Base-by-base conservation (phyloP, 1,140 invertebrate species). In the Arion vulgaris region DNA sequence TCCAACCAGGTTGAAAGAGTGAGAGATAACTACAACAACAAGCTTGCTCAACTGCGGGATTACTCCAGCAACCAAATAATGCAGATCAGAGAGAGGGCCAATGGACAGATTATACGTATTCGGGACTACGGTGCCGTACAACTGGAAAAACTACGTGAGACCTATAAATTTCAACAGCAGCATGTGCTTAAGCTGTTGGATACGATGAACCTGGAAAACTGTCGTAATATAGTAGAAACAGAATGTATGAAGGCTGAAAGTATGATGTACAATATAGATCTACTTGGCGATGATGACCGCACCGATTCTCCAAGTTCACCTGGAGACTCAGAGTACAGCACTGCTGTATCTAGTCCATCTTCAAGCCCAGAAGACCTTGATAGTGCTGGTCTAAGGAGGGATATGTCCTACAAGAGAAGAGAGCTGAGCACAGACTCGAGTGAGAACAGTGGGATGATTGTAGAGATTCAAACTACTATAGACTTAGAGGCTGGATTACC, bases 151-250 rank as follows among this genome's bases (percentile, higher is more conserved):
- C 93, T 98, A 5, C 94, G 97, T 13, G 97, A 98, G 91, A 96
- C 96, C 11, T 98, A 97, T 94, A 98, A 98, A 92, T 96, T 97
- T 88, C 97, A 90, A 57, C 97, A 98, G 90, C 96, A 97, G 91
- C 97, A 97, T 5, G 92, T 99, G 13, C 97, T 98, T 92, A 98
- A 98, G 91, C 95, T 99, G 0, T 91, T 99, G 51, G 97, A 99
- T 90, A 98, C 97, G 89, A 93, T 99, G 85, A 97, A 97, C n/a
- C 96, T 98, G 92, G 95, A 98, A 85, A 97, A 98, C 91, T 98
- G 97, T 90, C 97, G 97, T 89, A 95, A 96, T 57, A 90, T 92
- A 13, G 87, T 91, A 23, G 91, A 91, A 39, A 96, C 95, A 0
- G 91, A 92, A 51, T 97, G 96, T 91, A 95, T 96, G 0, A 93